A percentile compares a stretch with the other conserved stretches of the same genome.
Conservation (phyloP, 2,113 vertebrate species). For the Cichladusa arquata region DNA sequence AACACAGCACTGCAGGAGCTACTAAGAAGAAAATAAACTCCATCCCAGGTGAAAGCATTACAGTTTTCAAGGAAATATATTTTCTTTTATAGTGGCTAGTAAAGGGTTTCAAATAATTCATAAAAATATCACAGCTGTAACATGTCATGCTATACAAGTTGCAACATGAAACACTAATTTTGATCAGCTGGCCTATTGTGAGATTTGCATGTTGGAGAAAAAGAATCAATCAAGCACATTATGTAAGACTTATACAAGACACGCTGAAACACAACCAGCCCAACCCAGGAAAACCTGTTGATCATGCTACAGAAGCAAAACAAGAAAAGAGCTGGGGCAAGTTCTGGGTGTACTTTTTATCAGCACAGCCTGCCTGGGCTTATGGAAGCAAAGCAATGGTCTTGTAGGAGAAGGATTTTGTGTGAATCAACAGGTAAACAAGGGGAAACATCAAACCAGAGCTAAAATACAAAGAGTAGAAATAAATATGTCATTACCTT, state of each 20-base stretch:
- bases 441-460: background rate
- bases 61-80: background rate
- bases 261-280: background rate
- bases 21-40: background rate
- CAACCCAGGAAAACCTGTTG: background rate
- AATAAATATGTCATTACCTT: background rate
- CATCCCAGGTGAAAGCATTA: background rate
- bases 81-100: background rate
- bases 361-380: background rate
- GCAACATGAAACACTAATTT: background rate
- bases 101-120: background rate
- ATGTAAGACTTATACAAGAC: background rate
- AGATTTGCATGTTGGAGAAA: background rate
- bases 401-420: background rate
- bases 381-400: background rate
- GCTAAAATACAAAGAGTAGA: background rate
- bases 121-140: background rate
- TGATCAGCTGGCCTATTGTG: background rate
- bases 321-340: background rate
- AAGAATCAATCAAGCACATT: background rate
- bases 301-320: conserved; percentile 17
- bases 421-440: background rate
- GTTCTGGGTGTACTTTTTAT: conserved; percentile 13
- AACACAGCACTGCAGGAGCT: background rate
- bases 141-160: background rate